Percentiles rank a stretch among this genome's conserved stretches.
phyloP scores from a whole-genome alignment of 2,113 vertebrate species.

The Gavia stellata region DNA sequence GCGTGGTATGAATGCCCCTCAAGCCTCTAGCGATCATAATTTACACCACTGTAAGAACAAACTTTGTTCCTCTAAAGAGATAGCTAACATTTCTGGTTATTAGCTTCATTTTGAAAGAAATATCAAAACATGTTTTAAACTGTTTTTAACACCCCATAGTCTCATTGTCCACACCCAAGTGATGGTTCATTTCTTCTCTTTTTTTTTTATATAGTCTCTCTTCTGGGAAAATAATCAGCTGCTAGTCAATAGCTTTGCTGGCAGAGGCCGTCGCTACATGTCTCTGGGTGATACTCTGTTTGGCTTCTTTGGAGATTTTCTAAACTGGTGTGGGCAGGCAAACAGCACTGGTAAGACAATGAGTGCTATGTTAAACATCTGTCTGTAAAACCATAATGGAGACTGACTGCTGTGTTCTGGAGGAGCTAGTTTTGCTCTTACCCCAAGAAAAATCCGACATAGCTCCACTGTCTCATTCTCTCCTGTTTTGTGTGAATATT shows the following conservation, averaged over 20 bases:
- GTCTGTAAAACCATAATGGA: not conserved
- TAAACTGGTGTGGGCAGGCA: constrained; percentile 71
- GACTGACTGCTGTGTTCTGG: not conserved
- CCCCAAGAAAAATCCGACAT: not conserved
- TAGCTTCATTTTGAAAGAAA: not conserved
- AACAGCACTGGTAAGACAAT: constrained; percentile 58
- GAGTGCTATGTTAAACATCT: not conserved
- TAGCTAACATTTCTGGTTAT: not conserved
- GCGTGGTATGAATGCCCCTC: not conserved
- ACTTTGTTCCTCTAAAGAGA: not conserved
- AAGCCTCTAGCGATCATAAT: not conserved
- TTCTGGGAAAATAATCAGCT: constrained; percentile 79
- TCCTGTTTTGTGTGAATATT: not conserved
- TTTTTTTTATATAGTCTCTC: constrained; percentile 60
- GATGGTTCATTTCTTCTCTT: not conserved
- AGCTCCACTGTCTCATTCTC: not conserved
- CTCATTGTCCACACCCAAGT: not conserved
- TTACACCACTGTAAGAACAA: not conserved
- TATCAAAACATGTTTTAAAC: not conserved
- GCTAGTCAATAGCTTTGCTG: constrained; percentile 63
- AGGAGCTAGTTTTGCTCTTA: not conserved
- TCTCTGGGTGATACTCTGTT: constrained; percentile 59
- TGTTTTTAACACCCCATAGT: not conserved
- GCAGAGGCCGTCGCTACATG: constrained; percentile 51
- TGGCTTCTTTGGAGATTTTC: constrained; percentile 58